Evolutionary conservation across 1,140 invertebrate species (phyloP), one percentile per base, ranked within the genome.

Genomic region (Ridgeia piscesae): DNA sequence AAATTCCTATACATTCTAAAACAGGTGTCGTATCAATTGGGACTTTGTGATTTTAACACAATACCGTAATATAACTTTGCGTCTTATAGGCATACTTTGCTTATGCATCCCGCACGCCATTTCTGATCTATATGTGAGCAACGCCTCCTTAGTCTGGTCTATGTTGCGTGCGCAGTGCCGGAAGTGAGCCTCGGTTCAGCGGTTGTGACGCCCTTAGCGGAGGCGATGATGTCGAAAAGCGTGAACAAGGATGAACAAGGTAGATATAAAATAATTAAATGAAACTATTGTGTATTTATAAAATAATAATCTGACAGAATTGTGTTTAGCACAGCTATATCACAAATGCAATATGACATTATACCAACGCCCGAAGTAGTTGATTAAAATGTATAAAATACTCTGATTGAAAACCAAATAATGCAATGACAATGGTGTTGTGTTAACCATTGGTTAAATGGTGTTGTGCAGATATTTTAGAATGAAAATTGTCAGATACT

Each of bases 111-210:
- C 27, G 58, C 27, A 31, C 58, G 27, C 2, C 14, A 77, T 77
- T 77, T 77, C 58, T 77, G 11, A 77, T 77, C 2, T 27, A 77
- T 77, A 21, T 77, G 27, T 77, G 58, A 2, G 58, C 58, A 77
- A 77, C 27, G 17, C 58, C 58, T 77, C 58, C 58, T 77, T 21
- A 77, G 58, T 77, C 58, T 21, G 58, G 58, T 77, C 17, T 77
- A 77, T 77, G 58, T 77, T 77, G 58, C 58, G 58, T 77, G 58
- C 58, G 58, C 58, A 77, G 58, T 77, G 58, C 58, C 58, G 58
- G 58, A 77, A 77, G 58, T 77, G 58, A 77, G 58, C 58, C 58
- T 77, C 58, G 58, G 58, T 77, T 77, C 58, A 2, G 58, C 58
- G 58, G 58, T 77, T 17, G 58, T 77, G 17, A 77, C 58, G 17